Conservation (phyloP, 2,113 vertebrate species). For the Myotis lucifugus region DNA sequence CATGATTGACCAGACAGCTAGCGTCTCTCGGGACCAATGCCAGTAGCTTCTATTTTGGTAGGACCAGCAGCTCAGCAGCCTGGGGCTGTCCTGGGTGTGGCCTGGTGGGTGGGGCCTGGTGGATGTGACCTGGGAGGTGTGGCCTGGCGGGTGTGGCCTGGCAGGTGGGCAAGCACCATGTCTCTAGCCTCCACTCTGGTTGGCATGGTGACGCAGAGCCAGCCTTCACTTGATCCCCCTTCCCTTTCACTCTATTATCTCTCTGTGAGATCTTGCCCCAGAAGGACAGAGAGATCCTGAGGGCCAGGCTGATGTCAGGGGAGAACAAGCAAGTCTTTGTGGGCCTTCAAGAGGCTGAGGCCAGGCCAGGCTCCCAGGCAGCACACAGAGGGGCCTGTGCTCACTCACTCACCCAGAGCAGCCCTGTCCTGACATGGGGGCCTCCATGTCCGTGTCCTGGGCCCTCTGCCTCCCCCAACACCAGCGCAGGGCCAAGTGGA, state of each 20-base stretch:
- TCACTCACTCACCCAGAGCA: neutral
- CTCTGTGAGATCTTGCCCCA: constrained; percentile 67
- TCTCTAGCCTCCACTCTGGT: neutral
- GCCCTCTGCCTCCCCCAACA: neutral
- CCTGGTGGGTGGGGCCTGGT: too few relatives aligned
- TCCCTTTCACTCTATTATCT: constrained; percentile 37
- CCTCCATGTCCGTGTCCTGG: neutral
- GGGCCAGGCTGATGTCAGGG: constrained; percentile 64
- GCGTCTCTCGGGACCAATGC: accelerated
- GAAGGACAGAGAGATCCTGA: constrained; percentile 68
- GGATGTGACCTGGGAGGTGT: too few relatives aligned
- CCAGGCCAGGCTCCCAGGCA: neutral
- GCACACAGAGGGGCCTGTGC: constrained; percentile 54
- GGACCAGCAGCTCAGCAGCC: too few relatives aligned
- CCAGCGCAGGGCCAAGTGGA: neutral
- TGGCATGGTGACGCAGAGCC: constrained; percentile 55
- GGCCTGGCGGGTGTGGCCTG: neutral
- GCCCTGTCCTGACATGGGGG: neutral
- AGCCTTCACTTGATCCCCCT: neutral
- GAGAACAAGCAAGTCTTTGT: constrained; percentile 75
- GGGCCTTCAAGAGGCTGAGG: neutral
- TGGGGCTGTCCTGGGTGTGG: neutral
- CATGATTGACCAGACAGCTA: neutral
- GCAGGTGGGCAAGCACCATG: neutral
- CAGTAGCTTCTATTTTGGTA: accelerated